Evolutionary conservation across 2,113 vertebrate genomes (phyloP).

Genomic region (Cyanoliseus patagonus): DNA sequence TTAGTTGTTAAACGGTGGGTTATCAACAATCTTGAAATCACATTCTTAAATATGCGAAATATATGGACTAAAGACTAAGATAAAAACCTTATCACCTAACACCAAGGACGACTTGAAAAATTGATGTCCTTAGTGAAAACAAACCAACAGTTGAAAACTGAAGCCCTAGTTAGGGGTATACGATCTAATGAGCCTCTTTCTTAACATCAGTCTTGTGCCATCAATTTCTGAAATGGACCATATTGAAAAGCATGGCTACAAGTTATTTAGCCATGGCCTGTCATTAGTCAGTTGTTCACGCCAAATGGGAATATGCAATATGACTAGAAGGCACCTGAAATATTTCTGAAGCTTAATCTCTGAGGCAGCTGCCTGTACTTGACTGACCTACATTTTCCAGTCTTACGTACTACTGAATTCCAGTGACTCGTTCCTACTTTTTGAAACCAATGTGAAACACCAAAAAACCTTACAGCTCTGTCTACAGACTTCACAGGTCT

Average conservation of each 20-base stretch:
- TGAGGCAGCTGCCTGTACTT: neutral
- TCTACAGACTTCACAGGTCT: neutral
- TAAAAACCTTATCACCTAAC: neutral
- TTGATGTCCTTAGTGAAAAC: neutral
- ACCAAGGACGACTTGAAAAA: neutral
- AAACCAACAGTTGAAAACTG: neutral
- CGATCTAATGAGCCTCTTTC: neutral
- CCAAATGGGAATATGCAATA: neutral
- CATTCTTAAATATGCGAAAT: neutral
- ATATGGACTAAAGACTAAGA: neutral
- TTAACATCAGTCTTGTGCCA: neutral
- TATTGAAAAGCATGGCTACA: neutral
- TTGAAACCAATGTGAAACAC: neutral
- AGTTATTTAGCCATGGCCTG: neutral
- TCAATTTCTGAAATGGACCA: neutral
- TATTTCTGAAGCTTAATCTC: neutral
- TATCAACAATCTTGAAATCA: neutral
- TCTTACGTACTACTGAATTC: neutral
- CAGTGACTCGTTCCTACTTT: neutral
- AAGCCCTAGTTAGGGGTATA: neutral
- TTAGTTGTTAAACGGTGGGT: neutral
- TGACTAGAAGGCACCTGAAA: neutral
- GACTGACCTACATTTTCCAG: neutral
- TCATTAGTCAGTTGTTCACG: neutral
- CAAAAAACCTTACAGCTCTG: neutral